Evolutionary conservation across 2,888 invertebrate species (phyloP).

Genomic region (Caenorhabditis sp.): DNA sequence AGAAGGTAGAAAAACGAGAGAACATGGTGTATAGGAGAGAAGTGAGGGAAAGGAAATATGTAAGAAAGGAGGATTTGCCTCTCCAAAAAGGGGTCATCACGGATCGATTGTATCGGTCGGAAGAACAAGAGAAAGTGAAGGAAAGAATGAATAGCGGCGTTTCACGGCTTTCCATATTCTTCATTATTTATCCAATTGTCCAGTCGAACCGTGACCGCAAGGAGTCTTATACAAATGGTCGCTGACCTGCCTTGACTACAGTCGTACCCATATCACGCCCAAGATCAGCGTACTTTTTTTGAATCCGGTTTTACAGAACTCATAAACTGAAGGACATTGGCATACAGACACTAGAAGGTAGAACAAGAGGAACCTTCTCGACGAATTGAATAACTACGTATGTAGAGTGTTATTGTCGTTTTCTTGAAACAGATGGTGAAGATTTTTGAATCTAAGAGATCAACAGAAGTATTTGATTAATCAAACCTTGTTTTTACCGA

Average conservation of each 20-base stretch:
- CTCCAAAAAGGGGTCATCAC: slow-evolving; percentile 56
- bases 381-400: background rate
- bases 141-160: slow-evolving; percentile 17
- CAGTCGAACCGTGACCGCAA: background rate
- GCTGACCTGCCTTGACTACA: slow-evolving; percentile 2
- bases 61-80: slow-evolving; percentile 33
- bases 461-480: no score
- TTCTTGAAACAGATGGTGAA: no score
- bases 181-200: slow-evolving; percentile 26
- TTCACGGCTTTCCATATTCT: slow-evolving; percentile 20
- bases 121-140: slow-evolving; percentile 1
- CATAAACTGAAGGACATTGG: slow-evolving; percentile 19
- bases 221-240: background rate
- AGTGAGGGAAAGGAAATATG: slow-evolving; percentile 9
- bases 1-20: slow-evolving; percentile 9
- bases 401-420: no score
- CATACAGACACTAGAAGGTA: background rate
- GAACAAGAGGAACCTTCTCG: background rate
- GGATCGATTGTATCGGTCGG: slow-evolving; percentile 57
- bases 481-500: background rate
- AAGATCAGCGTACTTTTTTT: slow-evolving; percentile 19
- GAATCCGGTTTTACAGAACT: slow-evolving; percentile 52
- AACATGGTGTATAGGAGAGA: slow-evolving; percentile 12
- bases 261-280: slow-evolving; percentile 28
- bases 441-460: no score